phyloP scores from a whole-genome alignment of 23 tunicate genomes.

The Diplosoma virens region DNA sequence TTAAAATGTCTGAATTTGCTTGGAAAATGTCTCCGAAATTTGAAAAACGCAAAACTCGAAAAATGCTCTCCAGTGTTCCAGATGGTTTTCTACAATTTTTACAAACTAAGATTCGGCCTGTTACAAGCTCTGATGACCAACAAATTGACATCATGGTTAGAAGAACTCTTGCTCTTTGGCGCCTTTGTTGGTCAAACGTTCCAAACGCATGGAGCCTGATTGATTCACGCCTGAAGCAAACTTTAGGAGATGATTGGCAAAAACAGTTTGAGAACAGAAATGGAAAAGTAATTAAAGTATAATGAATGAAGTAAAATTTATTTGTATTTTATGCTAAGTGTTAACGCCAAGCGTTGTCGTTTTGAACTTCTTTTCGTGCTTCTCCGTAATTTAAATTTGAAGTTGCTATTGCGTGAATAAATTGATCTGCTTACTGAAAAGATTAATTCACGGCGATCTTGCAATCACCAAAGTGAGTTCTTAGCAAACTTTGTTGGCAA shows the following conservation, averaged over 20 bases:
- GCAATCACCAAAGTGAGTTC: too few relatives aligned
- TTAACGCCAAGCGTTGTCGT: too few relatives aligned
- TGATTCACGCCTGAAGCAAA: conserved; percentile 20
- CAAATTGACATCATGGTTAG: conserved; percentile 64
- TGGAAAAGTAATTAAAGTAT: too few relatives aligned
- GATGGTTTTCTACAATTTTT: conserved; percentile 42
- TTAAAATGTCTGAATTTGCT: conserved; percentile 46
- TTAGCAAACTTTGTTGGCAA: too few relatives aligned
- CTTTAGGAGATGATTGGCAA: conserved; percentile 36
- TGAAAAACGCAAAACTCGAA: background rate
- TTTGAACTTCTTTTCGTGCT: too few relatives aligned
- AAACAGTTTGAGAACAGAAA: conserved; percentile 33
- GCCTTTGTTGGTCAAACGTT: conserved; percentile 68
- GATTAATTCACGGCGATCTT: too few relatives aligned
- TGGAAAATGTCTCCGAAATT: conserved; percentile 59
- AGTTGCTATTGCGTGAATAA: too few relatives aligned
- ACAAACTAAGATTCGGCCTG: conserved; percentile 26
- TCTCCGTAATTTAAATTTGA: too few relatives aligned
- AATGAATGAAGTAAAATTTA: too few relatives aligned
- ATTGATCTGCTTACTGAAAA: too few relatives aligned
- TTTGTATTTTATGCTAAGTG: too few relatives aligned
- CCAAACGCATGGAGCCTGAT: conserved; percentile 48
- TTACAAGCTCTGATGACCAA: conserved; percentile 12
- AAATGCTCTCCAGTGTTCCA: conserved; percentile 34
- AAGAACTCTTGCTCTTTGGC: conserved; percentile 73